These are phyloP conservation scores for Lucifuga dentata DNA, from an alignment of 2,113 vertebrate genomes.

Conservation along the genomic window DNA sequence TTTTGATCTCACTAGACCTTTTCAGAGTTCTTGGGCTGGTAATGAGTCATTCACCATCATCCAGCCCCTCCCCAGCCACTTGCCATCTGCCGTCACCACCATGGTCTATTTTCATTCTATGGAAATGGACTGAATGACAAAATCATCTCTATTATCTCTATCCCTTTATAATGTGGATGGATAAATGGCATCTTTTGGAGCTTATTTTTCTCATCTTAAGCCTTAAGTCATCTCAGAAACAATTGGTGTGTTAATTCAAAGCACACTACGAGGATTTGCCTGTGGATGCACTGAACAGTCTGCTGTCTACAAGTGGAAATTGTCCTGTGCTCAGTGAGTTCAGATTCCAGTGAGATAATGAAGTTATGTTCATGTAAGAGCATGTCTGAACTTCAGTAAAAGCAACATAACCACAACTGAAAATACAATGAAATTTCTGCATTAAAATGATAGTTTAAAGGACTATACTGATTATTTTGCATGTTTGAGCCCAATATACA, in stretches of 20 bases:
- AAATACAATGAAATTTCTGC: no score
- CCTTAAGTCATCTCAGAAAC: constrained; percentile 9
- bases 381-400: no score
- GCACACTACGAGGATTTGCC: neutral
- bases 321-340: no score
- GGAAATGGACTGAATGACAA: constrained; percentile 9
- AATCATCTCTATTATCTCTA: constrained; percentile 13
- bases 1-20: constrained; percentile 63
- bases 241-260: constrained; percentile 31
- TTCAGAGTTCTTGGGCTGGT: constrained; percentile 41
- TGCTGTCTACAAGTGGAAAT: neutral
- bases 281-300: neutral
- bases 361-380: no score
- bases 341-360: no score
- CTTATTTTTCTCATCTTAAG: constrained; percentile 3
- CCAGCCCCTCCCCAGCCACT: constrained; percentile 19
- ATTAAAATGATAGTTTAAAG: no score
- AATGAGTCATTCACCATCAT: constrained; percentile 53
- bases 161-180: constrained; percentile 2
- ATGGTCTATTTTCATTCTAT: constrained; percentile 43
- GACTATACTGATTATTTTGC: no score
- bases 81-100: constrained; percentile 36
- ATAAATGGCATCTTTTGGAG: constrained; percentile 29
- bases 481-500: no score
- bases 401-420: no score